These are phyloP conservation scores for Muricea muricata DNA, from an alignment of 92 coral and sea anemone genomes.

Conservation along the genomic window DNA sequence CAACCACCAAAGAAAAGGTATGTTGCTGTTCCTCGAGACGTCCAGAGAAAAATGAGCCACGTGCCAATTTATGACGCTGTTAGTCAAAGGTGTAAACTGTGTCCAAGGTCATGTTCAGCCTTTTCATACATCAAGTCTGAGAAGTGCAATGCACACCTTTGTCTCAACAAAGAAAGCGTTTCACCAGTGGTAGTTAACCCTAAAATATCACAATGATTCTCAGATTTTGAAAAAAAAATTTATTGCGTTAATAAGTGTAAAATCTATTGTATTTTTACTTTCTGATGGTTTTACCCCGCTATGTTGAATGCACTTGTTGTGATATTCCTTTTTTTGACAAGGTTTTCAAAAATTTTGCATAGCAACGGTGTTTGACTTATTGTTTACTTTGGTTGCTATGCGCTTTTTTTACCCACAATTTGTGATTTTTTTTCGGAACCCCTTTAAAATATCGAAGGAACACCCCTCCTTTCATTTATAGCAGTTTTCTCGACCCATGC, in stretches of 20 bases:
- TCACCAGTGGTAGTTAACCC: conserved; percentile 43
- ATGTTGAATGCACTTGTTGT: background rate
- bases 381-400: background rate
- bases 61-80: too few relatives aligned
- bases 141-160: too few relatives aligned
- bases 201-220: too few relatives aligned
- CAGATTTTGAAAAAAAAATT: too few relatives aligned
- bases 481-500: background rate
- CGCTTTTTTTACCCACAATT: background rate
- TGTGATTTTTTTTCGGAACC: background rate
- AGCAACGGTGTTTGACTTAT: background rate
- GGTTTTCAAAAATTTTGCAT: background rate
- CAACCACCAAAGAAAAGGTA: too few relatives aligned
- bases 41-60: too few relatives aligned
- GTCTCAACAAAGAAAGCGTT: too few relatives aligned
- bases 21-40: too few relatives aligned
- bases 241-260: background rate
- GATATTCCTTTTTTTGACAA: too few relatives aligned
- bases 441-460: background rate
- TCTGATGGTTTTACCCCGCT: background rate
- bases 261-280: background rate
- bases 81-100: too few relatives aligned
- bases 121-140: too few relatives aligned
- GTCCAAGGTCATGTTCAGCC: too few relatives aligned
- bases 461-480: background rate